Evolutionary conservation across 1,140 invertebrate species (phyloP), one percentile per base, ranked within the genome.

Genomic region (Helicoverpa armigera): DNA sequence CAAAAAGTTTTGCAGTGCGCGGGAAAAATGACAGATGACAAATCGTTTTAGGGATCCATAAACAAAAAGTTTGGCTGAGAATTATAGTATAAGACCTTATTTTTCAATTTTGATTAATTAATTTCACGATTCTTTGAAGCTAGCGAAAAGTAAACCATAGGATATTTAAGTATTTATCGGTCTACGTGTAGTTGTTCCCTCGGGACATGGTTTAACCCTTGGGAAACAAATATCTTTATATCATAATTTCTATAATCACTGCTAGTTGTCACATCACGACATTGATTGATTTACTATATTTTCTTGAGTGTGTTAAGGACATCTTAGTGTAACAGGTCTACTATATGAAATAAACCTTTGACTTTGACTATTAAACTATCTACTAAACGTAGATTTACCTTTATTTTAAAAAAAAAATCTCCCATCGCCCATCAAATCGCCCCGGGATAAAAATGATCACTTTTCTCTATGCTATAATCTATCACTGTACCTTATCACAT

Each of bases 1-100:
- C 67, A 70, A 70, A 70, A 70, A 70, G 1, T 29, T 53, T 53
- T 53, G 48, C 13, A 50, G 4, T 50, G 18, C 67, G 50, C 67
- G 67, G 50, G 67, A 70, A 70, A 69, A 69, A 51, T n/a, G 1
- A 29, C 67, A 70, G 50, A 70, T 54, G 51, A 54, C 63, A 43
- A 9, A 14, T 31, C 12, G 23, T 69, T 69, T 70, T 70, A 51
- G 67, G 50, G 50, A 53, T 53, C 67, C 67, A 70, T 70, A 54
- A 23, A 70, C 31, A 14, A 63, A 35, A 63, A 43, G 5, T 43
- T 13, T n/a, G 3, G 23, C 29, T 43, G 14, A 65, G 14, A n/a
- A 43, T 65, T 60, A 5, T 23, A 23, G 0, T 60, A 16, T 54
- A 16, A 14, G n/a, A n/a, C 53, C 53, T n/a, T n/a, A n/a, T 54